Percentiles rank a stretch among this genome's conserved stretches.
Evolutionary conservation across 2,888 invertebrate genomes (phyloP).

Genomic region (Parnassius apollo): DNA sequence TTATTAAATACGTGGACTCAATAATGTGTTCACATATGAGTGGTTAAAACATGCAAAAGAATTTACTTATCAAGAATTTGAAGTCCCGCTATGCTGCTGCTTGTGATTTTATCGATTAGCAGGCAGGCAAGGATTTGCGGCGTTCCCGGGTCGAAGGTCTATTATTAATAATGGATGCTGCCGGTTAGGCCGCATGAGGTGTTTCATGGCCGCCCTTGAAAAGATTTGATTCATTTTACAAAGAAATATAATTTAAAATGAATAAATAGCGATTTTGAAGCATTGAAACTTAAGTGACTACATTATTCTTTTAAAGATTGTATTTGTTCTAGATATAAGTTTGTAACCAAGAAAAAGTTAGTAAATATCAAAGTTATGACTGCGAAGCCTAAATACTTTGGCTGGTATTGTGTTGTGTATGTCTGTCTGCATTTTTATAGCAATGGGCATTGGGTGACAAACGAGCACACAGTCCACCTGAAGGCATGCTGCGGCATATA

Average conservation of each 20-base stretch:
- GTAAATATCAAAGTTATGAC: too few relatives aligned
- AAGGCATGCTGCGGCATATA: too few relatives aligned
- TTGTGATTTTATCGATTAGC: conserved; percentile 15
- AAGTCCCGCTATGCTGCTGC: conserved; percentile 12
- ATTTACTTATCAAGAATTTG: neutral
- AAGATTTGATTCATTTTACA: conserved; percentile 12
- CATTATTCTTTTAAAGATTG: neutral
- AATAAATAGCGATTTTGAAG: neutral
- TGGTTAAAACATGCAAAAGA: neutral
- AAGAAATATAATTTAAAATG: conserved; percentile 3
- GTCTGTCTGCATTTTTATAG: too few relatives aligned
- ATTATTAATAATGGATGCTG: conserved; percentile 24
- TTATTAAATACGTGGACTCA: neutral
- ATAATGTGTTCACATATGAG: neutral
- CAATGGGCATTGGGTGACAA: too few relatives aligned
- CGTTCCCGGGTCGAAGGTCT: conserved; percentile 16
- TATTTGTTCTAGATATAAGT: too few relatives aligned
- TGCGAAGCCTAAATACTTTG: too few relatives aligned
- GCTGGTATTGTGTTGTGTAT: too few relatives aligned
- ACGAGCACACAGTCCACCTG: too few relatives aligned
- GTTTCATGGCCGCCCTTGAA: conserved; percentile 9
- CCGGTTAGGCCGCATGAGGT: conserved; percentile 12
- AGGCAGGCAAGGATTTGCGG: conserved; percentile 5
- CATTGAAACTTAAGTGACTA: neutral
- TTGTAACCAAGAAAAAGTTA: too few relatives aligned